Percentiles rank a stretch among this genome's conserved stretches.
Conservation (phyloP, 2,888 invertebrate species). For the Callyntrura guangdongensis region DNA sequence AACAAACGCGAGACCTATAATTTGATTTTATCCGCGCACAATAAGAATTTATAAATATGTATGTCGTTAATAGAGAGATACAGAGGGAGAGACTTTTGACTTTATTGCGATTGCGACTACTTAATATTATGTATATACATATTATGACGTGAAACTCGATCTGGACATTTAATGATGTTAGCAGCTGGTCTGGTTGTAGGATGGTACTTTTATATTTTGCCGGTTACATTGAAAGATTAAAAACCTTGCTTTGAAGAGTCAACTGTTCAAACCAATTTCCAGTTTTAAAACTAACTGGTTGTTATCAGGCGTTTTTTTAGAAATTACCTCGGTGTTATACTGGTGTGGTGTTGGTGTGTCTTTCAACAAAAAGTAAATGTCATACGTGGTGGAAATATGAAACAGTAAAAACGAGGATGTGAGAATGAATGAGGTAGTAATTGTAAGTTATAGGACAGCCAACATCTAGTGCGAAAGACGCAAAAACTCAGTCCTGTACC, state of each 20-base stretch:
- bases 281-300: not conserved
- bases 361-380: too few species aligned
- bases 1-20: constrained; percentile 10
- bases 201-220: not conserved
- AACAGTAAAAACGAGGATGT: too few species aligned
- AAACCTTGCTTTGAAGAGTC: not conserved
- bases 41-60: not conserved
- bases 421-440: too few species aligned
- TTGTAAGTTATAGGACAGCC: too few species aligned
- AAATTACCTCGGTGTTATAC: too few species aligned
- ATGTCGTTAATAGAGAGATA: not conserved
- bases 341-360: too few species aligned
- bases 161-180: constrained; percentile 62
- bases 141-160: constrained; percentile 57
- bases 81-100: not conserved
- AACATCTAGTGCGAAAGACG: too few species aligned
- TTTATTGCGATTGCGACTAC: constrained; percentile 9
- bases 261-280: not conserved
- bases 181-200: constrained; percentile 40
- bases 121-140: not conserved
- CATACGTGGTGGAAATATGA: too few species aligned
- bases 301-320: not conserved
- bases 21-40: not conserved
- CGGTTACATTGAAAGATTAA: not conserved
- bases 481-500: too few species aligned